phyloP scores from a whole-genome alignment of 2,797 vertebrate species.

The Iguana delicatissima region DNA sequence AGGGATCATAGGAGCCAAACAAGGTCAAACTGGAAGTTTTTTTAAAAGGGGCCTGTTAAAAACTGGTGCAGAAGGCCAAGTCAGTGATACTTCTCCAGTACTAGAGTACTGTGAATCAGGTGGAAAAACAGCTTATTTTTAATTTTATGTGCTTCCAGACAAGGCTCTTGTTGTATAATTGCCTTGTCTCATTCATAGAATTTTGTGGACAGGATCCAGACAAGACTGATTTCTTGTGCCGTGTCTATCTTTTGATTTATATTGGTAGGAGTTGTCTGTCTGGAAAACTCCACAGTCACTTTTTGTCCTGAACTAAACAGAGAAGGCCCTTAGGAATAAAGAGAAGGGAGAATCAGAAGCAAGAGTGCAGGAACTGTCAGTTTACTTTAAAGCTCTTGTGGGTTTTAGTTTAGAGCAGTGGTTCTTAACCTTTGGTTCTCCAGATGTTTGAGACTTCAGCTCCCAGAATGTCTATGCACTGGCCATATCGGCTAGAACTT shows the following conservation, averaged over 20 bases:
- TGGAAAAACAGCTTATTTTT: constrained; percentile 3
- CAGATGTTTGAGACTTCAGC: no score
- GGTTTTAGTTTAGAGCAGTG: neutral
- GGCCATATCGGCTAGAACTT: no score
- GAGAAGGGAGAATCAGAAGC: no score
- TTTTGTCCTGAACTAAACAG: neutral
- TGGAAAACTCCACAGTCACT: neutral
- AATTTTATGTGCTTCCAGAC: neutral
- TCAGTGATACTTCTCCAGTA: neutral
- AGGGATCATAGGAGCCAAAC: constrained; percentile 7
- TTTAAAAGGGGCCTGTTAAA: neutral
- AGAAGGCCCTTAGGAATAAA: neutral
- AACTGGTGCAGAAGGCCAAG: neutral
- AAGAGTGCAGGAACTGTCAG: neutral
- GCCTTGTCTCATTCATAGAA: neutral
- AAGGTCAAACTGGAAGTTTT: constrained; percentile 9
- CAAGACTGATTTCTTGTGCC: neutral
- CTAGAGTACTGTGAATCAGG: neutral
- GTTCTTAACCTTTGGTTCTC: no score
- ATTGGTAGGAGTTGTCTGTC: neutral
- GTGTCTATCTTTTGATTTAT: neutral
- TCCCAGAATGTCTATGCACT: no score
- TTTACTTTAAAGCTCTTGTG: neutral
- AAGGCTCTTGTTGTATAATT: neutral
- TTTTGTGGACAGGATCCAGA: neutral